Evolutionary conservation across 2,888 invertebrate species (phyloP).

Genomic region (Scaeva pyrastri): DNA sequence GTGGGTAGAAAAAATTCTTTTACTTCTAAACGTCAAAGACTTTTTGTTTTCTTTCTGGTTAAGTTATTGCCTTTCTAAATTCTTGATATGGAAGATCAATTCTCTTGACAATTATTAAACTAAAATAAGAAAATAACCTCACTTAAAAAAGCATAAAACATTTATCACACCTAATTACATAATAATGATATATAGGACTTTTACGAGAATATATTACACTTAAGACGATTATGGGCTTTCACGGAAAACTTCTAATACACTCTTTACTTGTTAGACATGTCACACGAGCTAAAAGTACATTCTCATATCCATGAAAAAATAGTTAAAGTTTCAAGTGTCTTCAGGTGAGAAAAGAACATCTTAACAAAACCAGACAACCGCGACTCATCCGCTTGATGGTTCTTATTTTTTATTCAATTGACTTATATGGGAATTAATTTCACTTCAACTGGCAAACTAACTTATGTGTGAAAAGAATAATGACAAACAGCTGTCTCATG

Average conservation of each 20-base stretch:
- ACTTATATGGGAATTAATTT: constrained; percentile 52
- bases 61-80: constrained; percentile 10
- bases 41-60: too few relatives aligned
- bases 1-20: too few relatives aligned
- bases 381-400: not conserved
- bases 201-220: not conserved
- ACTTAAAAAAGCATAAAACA: constrained; percentile 25
- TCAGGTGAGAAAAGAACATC: constrained; percentile 21
- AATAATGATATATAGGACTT: constrained; percentile 53
- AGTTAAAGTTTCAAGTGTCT: not conserved
- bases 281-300: not conserved
- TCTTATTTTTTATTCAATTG: constrained; percentile 41
- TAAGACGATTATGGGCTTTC: constrained; percentile 50
- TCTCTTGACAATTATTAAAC: constrained; percentile 35
- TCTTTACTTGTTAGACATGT: constrained; percentile 4
- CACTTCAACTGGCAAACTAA: constrained; percentile 24
- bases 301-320: not conserved
- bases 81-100: constrained; percentile 23
- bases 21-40: too few relatives aligned
- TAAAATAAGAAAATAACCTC: constrained; percentile 17
- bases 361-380: not conserved
- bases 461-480: constrained; percentile 8
- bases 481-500: constrained; percentile 7
- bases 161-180: constrained; percentile 57
- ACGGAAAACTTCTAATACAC: constrained; percentile 1